Evolutionary conservation across 1,140 invertebrate species (phyloP).

Genomic region (Caenorhabditis remanei): DNA sequence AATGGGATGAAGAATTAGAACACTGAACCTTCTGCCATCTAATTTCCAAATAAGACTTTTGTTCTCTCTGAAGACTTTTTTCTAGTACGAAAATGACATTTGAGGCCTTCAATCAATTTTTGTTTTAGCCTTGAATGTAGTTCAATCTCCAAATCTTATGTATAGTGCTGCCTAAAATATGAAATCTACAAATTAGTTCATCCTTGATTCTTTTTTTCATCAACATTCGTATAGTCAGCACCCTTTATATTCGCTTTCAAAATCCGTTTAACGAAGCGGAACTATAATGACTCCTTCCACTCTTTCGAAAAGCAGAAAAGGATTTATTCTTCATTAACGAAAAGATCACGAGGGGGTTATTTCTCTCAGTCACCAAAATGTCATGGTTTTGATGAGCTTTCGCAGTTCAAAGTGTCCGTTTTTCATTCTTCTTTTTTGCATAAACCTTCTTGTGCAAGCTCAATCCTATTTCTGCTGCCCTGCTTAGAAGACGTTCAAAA

Average conservation of each 20-base stretch:
- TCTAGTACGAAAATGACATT: no score
- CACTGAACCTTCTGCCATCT: no score
- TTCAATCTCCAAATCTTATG: no score
- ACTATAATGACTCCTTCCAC: neutral
- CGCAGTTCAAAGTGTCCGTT: neutral
- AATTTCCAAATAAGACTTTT: no score
- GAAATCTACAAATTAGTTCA: no score
- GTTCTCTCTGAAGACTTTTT: no score
- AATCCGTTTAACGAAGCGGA: constrained; percentile 34
- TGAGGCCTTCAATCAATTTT: no score
- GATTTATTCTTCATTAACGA: constrained; percentile 50
- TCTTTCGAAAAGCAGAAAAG: neutral
- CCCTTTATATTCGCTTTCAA: neutral
- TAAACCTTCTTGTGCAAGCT: neutral
- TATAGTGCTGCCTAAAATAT: no score
- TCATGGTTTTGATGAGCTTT: constrained; percentile 28
- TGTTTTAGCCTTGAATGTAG: no score
- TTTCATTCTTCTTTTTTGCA: neutral
- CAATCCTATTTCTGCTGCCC: neutral
- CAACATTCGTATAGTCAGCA: constrained; percentile 2
- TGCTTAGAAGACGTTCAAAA: neutral
- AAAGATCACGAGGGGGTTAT: neutral
- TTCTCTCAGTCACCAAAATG: neutral
- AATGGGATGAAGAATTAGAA: no score
- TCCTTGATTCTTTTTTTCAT: neutral